Conservation (phyloP, 2,797 vertebrate genomes). For the Denticeps clupeoides region DNA sequence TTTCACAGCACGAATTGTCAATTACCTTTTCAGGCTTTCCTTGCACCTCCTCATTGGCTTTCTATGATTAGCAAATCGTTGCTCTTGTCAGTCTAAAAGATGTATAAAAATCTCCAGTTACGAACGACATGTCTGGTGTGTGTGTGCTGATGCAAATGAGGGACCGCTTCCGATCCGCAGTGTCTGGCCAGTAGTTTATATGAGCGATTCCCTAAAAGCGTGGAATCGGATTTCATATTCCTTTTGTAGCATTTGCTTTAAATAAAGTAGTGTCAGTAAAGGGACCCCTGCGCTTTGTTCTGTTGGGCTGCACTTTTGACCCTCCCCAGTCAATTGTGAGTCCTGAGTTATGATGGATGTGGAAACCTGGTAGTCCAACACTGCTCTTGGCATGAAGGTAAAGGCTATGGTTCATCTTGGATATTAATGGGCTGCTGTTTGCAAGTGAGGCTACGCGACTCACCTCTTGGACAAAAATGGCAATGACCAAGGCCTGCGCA, state of each 20-base stretch:
- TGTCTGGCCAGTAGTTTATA: too few species aligned
- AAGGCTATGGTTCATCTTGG: slow-evolving; percentile 59
- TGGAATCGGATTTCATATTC: too few species aligned
- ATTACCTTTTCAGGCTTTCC: slow-evolving; percentile 55
- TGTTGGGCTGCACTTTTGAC: too few species aligned
- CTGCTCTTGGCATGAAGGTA: slow-evolving; percentile 54
- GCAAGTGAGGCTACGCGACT: slow-evolving; percentile 64
- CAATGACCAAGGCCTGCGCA: slow-evolving; percentile 64
- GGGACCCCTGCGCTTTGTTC: too few species aligned
- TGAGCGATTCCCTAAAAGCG: too few species aligned
- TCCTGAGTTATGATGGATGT: slow-evolving; percentile 52
- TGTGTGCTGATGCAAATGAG: too few species aligned
- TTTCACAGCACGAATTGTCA: slow-evolving; percentile 56
- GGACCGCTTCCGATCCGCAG: too few species aligned
- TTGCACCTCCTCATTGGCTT: slow-evolving; percentile 8
- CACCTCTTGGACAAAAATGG: slow-evolving; percentile 68
- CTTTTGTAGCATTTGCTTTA: too few species aligned
- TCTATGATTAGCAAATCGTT: slow-evolving; percentile 8
- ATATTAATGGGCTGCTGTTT: slow-evolving; percentile 64
- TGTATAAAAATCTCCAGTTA: slow-evolving; percentile 5
- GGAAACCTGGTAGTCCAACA: slow-evolving; percentile 50
- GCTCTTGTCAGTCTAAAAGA: background rate
- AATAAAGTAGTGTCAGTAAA: too few species aligned
- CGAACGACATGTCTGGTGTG: slow-evolving; percentile 2
- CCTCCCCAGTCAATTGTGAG: slow-evolving; percentile 19